Conservation (phyloP, 1,140 invertebrate genomes). For the Dendrolimus punctatus region DNA sequence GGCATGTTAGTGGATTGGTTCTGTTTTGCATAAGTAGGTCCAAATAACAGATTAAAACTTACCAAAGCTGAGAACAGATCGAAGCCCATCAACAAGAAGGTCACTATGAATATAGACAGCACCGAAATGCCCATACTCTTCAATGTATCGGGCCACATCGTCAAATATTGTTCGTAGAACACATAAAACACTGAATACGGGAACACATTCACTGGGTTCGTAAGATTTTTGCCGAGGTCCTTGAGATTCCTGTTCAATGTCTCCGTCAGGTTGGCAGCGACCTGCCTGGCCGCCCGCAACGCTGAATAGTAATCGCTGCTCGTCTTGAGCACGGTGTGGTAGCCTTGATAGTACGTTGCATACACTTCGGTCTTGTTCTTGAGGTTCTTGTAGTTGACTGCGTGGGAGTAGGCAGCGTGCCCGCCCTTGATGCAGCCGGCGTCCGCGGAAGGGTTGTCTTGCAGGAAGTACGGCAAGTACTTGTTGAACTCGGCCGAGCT, state of each 20-base stretch:
- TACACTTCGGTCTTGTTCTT: constrained; percentile 66
- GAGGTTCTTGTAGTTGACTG: constrained; percentile 75
- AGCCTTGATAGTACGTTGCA: constrained; percentile 92
- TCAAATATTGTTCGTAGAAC: constrained; percentile 99
- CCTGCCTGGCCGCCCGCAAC: constrained; percentile 83
- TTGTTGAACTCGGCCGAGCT: constrained; percentile 78
- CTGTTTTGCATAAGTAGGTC: too few species aligned
- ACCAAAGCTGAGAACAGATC: constrained; percentile 88
- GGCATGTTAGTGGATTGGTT: too few species aligned
- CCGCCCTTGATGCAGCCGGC: constrained; percentile 87
- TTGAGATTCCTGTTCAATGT: constrained; percentile 78
- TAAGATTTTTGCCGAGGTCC: constrained; percentile 47
- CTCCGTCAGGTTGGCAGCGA: constrained; percentile 87
- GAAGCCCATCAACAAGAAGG: constrained; percentile 94
- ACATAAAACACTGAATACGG: constrained; percentile 99
- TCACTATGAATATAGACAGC: constrained; percentile 93
- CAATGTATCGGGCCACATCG: constrained; percentile 94
- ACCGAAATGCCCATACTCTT: constrained; percentile 91
- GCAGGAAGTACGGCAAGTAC: constrained; percentile 90
- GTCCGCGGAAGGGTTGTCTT: constrained; percentile 88
- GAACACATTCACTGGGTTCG: constrained; percentile 85
- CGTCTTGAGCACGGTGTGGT: constrained; percentile 94
- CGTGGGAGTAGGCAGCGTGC: constrained; percentile 85
- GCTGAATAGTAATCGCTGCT: constrained; percentile 95
- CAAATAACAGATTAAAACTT: constrained; percentile 23